Evolutionary conservation across 2,888 invertebrate genomes (phyloP).

Genomic region (Noctua comes): DNA sequence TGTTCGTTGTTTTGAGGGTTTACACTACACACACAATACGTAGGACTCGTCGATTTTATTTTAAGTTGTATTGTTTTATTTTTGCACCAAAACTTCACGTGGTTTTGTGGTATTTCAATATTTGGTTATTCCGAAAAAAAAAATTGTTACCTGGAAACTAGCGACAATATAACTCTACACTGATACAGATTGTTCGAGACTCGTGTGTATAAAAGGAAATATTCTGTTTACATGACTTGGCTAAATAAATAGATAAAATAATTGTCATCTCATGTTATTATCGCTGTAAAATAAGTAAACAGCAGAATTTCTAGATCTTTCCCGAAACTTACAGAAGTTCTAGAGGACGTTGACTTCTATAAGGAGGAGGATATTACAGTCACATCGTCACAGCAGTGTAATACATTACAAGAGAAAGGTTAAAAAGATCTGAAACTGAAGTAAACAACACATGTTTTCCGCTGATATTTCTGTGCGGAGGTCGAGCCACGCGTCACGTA

Average conservation of each 20-base stretch:
- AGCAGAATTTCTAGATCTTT: slow-evolving; percentile 15
- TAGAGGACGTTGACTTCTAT: slow-evolving; percentile 8
- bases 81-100: slow-evolving; percentile 7
- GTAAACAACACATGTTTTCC: slow-evolving; percentile 65
- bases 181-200: slow-evolving; percentile 24
- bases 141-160: not conserved
- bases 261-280: not conserved
- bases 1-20: too few species aligned
- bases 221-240: slow-evolving; percentile 17
- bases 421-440: slow-evolving; percentile 57
- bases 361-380: not conserved
- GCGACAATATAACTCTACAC: not conserved
- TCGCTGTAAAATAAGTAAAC: slow-evolving; percentile 4
- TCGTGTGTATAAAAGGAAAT: not conserved
- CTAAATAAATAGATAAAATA: slow-evolving; percentile 14
- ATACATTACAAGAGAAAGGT: slow-evolving; percentile 48
- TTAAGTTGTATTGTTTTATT: slow-evolving; percentile 34
- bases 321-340: slow-evolving; percentile 8
- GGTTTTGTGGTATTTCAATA: slow-evolving; percentile 9
- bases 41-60: too few species aligned
- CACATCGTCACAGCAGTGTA: slow-evolving; percentile 10
- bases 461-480: slow-evolving; percentile 60
- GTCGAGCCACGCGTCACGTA: slow-evolving; percentile 60
- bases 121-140: slow-evolving; percentile 6
- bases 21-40: too few species aligned